phyloP scores from a whole-genome alignment of 2,797 vertebrate species.

The Dromococcyx pavoninus region DNA sequence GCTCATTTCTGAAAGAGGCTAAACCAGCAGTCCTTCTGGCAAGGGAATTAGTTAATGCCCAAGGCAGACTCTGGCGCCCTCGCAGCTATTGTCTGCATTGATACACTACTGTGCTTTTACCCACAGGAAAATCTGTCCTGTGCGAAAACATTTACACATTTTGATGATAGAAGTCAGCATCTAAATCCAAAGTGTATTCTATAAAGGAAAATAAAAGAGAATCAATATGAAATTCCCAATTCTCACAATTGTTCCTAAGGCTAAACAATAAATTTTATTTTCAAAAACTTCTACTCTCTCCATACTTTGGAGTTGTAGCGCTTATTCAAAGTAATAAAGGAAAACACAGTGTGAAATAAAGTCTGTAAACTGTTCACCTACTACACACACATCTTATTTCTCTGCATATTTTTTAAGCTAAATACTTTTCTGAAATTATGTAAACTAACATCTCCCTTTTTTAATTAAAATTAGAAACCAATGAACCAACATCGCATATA shows the following conservation, averaged over 20 bases:
- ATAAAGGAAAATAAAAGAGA: background rate
- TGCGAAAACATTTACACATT: background rate
- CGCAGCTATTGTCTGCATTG: background rate
- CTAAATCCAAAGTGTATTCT: background rate
- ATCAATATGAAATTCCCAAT: background rate
- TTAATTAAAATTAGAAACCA: background rate
- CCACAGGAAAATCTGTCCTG: background rate
- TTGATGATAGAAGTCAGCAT: background rate
- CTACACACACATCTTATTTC: background rate
- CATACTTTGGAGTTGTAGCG: background rate
- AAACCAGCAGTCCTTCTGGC: constrained; percentile 1
- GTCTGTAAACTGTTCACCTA: background rate
- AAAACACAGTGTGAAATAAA: background rate
- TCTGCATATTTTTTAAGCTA: background rate
- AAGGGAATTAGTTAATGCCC: background rate
- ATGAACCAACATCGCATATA: background rate
- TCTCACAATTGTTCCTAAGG: constrained; percentile 2
- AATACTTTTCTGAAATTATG: background rate
- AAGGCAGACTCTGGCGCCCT: background rate
- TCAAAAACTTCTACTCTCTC: background rate
- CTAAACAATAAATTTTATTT: background rate
- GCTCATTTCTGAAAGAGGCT: background rate
- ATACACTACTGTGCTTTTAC: background rate
- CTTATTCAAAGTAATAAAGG: background rate
- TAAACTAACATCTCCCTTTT: background rate